Percentiles rank a stretch among this genome's conserved stretches.
These are phyloP conservation scores for Andinoacara biseriatus DNA, from an alignment of 2,113 vertebrate genomes.

Conservation along the genomic window DNA sequence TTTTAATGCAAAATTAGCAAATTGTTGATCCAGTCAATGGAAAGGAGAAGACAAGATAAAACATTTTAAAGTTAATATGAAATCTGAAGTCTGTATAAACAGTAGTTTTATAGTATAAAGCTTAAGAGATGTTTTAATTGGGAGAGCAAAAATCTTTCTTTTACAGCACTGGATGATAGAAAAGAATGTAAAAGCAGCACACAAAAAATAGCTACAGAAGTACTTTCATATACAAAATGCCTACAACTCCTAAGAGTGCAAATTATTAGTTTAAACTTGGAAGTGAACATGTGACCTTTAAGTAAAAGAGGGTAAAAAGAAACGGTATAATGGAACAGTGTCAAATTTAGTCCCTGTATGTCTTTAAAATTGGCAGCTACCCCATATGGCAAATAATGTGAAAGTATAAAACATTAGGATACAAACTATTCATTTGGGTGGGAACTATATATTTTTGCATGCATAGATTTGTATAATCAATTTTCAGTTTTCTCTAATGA, in stretches of 20 bases:
- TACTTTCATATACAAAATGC: conserved; percentile 1
- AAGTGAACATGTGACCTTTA: conserved; percentile 7
- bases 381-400: conserved; percentile 58
- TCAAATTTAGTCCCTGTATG: conserved; percentile 19
- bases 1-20: conserved; percentile 31
- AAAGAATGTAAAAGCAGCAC: conserved; percentile 19
- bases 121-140: neutral
- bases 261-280: conserved; percentile 6
- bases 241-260: neutral
- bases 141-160: conserved; percentile 20
- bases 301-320: conserved; percentile 14
- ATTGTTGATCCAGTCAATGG: conserved; percentile 10
- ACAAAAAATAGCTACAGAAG: conserved; percentile 6
- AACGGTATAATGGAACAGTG: neutral
- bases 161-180: conserved; percentile 1
- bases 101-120: conserved; percentile 26
- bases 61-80: neutral
- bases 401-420: conserved; percentile 27
- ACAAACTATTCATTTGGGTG: conserved; percentile 2
- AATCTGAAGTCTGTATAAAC: neutral
- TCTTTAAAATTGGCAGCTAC: conserved; percentile 70
- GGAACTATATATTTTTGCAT: conserved; percentile 17
- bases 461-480: conserved; percentile 6
- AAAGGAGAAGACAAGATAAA: neutral
- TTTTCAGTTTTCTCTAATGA: neutral